Evolutionary conservation across 2,113 vertebrate species (phyloP).

Genomic region (Microtus pennsylvanicus): DNA sequence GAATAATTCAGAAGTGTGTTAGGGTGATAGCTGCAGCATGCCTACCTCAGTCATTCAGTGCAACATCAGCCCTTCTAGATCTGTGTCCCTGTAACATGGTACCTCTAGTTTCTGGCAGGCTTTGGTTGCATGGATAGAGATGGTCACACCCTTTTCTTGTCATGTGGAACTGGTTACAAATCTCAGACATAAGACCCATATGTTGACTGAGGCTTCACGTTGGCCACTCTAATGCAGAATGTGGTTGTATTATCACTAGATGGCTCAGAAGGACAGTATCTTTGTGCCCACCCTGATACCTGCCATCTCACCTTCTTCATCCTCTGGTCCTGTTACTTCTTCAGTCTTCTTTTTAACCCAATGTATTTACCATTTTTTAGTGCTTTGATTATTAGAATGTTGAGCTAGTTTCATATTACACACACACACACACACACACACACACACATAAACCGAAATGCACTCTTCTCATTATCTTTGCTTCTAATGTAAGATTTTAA

Average conservation of each 20-base stretch:
- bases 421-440: no score
- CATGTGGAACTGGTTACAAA: background rate
- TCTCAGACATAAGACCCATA: background rate
- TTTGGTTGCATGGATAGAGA: background rate
- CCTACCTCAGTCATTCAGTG: rapidly evolving
- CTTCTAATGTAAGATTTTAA: slow-evolving; percentile 36
- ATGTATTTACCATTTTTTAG: background rate
- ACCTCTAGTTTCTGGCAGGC: background rate
- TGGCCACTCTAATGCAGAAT: background rate
- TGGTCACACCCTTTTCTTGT: background rate
- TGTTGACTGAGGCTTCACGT: background rate
- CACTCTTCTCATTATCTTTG: background rate
- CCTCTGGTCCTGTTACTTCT: background rate
- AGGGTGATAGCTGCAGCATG: rapidly evolving
- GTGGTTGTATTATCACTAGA: rapidly evolving
- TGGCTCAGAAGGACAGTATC: rapidly evolving
- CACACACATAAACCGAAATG: background rate
- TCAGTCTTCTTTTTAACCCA: background rate
- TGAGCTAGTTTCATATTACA: background rate
- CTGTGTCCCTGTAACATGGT: no score
- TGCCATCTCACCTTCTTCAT: background rate
- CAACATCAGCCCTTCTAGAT: background rate
- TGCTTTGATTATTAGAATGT: slow-evolving; percentile 43
- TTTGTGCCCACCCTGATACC: rapidly evolving
- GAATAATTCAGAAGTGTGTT: background rate